Evolutionary conservation across 2,797 vertebrate genomes (phyloP).

Genomic region (Xiphorhynchus erythropygius): DNA sequence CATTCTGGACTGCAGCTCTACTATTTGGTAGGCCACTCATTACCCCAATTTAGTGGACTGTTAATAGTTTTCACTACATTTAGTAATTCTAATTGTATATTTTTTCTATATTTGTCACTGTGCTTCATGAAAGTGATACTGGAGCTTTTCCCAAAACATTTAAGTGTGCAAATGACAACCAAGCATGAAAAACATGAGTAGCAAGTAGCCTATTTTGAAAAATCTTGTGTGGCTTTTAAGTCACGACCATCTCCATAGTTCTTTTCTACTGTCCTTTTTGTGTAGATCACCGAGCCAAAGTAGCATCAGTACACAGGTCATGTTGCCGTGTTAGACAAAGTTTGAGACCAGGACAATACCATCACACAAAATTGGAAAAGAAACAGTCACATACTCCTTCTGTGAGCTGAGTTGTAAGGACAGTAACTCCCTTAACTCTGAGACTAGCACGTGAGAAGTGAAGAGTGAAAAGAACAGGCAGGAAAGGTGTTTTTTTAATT

Average conservation of each 20-base stretch:
- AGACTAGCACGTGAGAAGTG: not conserved
- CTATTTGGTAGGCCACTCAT: rapidly evolving
- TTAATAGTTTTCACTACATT: not conserved
- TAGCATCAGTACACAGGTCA: not conserved
- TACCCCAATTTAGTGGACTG: not conserved
- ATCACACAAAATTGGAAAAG: not conserved
- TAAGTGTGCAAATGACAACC: not conserved
- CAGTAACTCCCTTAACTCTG: not conserved
- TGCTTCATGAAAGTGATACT: not conserved
- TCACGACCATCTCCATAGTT: not conserved
- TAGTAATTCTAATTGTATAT: not conserved
- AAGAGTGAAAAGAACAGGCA: not conserved
- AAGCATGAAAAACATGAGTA: not conserved
- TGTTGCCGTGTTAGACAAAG: not conserved
- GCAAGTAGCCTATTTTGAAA: not conserved
- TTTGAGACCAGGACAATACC: not conserved
- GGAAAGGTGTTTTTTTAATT: not conserved
- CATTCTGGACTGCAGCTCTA: not conserved
- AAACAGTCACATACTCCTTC: not conserved
- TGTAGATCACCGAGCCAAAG: not conserved
- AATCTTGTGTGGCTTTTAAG: not conserved
- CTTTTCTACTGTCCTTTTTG: not conserved
- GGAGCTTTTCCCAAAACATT: not conserved
- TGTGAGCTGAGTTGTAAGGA: not conserved
- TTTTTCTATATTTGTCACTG: not conserved